Percentiles rank a stretch among this genome's conserved stretches.
Evolutionary conservation across 1,140 invertebrate genomes (phyloP).

Genomic region (Dinothrombium tinctorium): DNA sequence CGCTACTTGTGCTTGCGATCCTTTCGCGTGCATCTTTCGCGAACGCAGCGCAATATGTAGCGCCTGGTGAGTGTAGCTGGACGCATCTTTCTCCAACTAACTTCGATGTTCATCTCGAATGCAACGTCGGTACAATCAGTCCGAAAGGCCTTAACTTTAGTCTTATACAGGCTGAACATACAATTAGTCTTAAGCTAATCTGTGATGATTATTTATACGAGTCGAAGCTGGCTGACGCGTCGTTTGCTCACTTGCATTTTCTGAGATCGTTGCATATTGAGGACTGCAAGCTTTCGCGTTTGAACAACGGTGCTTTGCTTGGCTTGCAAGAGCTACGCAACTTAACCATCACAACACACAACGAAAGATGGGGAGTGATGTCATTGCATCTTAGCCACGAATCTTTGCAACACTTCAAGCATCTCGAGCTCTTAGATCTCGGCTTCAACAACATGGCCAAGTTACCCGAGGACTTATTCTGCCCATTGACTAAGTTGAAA

Average conservation of each 20-base stretch:
- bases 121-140: slow-evolving; percentile 44
- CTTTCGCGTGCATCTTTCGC: too few species aligned
- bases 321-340: slow-evolving; percentile 16
- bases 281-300: slow-evolving; percentile 13
- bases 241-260: slow-evolving; percentile 14
- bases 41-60: slow-evolving; percentile 6
- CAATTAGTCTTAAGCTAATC: slow-evolving; percentile 46
- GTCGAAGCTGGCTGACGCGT: slow-evolving; percentile 30
- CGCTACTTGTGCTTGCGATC: too few species aligned
- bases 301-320: slow-evolving; percentile 13
- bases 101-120: slow-evolving; percentile 32
- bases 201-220: slow-evolving; percentile 50
- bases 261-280: slow-evolving; percentile 14
- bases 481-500: slow-evolving; percentile 27
- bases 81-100: slow-evolving; percentile 5
- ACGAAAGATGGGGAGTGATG: slow-evolving; percentile 37
- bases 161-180: slow-evolving; percentile 53
- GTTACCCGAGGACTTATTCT: slow-evolving; percentile 43
- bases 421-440: slow-evolving; percentile 42
- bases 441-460: slow-evolving; percentile 55
- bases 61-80: slow-evolving; percentile 12
- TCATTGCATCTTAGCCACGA: slow-evolving; percentile 48
- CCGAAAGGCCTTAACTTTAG: slow-evolving; percentile 65
- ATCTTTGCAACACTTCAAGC: slow-evolving; percentile 37
- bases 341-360: slow-evolving; percentile 15